Percentiles rank a stretch among this genome's conserved stretches.
These are phyloP conservation scores for Argynnis bischoffii DNA, from an alignment of 2,888 invertebrate species.

Conservation along the genomic window DNA sequence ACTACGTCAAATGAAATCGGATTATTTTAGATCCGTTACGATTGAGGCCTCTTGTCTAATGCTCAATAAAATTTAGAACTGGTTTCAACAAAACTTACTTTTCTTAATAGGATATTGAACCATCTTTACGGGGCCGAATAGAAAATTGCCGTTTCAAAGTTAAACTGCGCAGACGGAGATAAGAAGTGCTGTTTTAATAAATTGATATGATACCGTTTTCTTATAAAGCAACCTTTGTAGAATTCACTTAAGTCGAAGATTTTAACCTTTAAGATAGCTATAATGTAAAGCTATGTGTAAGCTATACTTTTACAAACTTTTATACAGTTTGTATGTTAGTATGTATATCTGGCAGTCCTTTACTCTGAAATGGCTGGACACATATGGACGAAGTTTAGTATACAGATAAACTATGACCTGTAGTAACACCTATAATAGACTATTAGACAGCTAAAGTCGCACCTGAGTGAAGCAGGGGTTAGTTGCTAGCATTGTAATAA, in stretches of 20 bases:
- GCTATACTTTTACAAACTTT: too few species aligned
- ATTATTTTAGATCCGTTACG: conserved; percentile 72
- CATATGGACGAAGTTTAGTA: too few species aligned
- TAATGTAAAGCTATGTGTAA: not conserved
- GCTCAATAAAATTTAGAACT: conserved; percentile 59
- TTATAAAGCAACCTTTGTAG: not conserved
- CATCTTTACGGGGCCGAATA: conserved; percentile 21
- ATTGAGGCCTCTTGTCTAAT: conserved; percentile 59
- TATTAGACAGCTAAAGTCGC: too few species aligned
- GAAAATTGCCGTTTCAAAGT: conserved; percentile 15
- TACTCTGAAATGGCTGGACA: too few species aligned
- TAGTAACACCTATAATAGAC: too few species aligned
- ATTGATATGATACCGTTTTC: conserved; percentile 20
- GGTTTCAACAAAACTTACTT: conserved; percentile 30
- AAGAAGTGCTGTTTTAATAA: conserved; percentile 18
- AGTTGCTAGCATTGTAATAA: too few species aligned
- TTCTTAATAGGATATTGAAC: conserved; percentile 24
- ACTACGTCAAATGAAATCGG: conserved; percentile 64
- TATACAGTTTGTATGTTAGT: too few species aligned
- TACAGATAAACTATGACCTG: too few species aligned
- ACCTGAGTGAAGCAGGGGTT: too few species aligned
- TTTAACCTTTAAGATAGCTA: not conserved
- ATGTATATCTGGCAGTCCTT: too few species aligned
- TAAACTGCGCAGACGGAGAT: conserved; percentile 15
- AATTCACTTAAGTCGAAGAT: conserved; percentile 8